Percentiles rank a stretch among this genome's conserved stretches.
These are phyloP conservation scores for Gyps fulvus DNA, from an alignment of 2,113 vertebrate species.

Conservation along the genomic window DNA sequence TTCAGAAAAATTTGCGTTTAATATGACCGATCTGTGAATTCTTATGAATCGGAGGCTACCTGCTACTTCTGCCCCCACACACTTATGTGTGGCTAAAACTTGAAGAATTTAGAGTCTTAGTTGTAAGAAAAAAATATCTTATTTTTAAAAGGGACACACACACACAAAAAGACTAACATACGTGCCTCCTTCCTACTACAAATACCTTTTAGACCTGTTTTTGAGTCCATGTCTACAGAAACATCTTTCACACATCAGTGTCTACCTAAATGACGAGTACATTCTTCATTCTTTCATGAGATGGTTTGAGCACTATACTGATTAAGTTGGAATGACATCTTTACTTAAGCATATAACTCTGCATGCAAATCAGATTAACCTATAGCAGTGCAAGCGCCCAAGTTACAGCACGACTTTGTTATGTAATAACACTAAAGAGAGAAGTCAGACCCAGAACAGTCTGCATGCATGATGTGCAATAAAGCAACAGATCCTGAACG, in stretches of 20 bases:
- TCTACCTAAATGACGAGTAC: not conserved
- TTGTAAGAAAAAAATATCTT: not conserved
- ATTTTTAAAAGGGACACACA: not conserved
- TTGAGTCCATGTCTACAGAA: rapidly evolving
- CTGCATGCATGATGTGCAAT: not conserved
- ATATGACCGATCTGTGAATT: not conserved
- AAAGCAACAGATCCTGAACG: not conserved
- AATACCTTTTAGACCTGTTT: not conserved
- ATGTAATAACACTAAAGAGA: not conserved
- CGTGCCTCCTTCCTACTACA: not conserved
- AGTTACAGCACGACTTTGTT: not conserved
- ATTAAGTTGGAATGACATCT: not conserved
- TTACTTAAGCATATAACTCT: not conserved
- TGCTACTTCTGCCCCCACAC: not conserved
- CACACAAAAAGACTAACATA: not conserved
- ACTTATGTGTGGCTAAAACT: not conserved
- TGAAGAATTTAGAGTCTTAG: not conserved
- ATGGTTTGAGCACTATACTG: not conserved
- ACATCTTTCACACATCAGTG: not conserved
- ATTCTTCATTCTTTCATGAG: not conserved
- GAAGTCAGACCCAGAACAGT: not conserved
- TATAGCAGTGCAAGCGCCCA: not conserved
- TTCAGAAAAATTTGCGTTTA: not conserved
- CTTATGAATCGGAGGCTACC: not conserved
- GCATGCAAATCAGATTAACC: constrained; percentile 8